A percentile compares a stretch with the other conserved stretches of the same genome.
Evolutionary conservation across 2,888 invertebrate genomes (phyloP).

Genomic region (Orchestes rusci): DNA sequence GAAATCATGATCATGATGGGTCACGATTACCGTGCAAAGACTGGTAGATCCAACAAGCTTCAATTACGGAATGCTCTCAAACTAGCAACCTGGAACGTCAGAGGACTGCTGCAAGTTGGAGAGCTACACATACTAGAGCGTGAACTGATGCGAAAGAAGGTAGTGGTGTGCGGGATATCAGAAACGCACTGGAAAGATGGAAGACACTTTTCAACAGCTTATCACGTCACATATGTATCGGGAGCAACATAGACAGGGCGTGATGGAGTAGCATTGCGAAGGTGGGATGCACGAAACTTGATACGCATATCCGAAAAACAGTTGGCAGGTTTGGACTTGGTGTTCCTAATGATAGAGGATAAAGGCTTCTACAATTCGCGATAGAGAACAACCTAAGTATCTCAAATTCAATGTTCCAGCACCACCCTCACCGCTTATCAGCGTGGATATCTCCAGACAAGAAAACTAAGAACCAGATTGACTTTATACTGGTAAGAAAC

Average conservation of each 20-base stretch:
- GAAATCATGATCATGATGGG: not conserved
- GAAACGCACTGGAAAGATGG: not conserved
- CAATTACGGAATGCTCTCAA: not conserved
- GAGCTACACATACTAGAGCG: not conserved
- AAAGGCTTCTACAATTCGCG: not conserved
- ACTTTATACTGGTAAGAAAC: not conserved
- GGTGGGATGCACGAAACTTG: no score
- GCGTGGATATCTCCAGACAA: not conserved
- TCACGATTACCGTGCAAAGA: no score
- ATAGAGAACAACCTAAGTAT: not conserved
- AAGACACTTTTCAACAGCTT: not conserved
- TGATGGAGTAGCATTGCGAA: not conserved
- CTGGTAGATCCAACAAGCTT: not conserved
- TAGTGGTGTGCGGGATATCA: not conserved
- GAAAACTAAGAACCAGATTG: not conserved
- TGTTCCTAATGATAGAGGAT: not conserved
- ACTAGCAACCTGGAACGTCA: slow-evolving; percentile 1
- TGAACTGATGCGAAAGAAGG: not conserved
- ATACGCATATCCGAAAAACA: no score
- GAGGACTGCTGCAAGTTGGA: slow-evolving; percentile 1
- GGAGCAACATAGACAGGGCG: not conserved
- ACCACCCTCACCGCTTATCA: not conserved
- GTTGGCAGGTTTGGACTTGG: no score
- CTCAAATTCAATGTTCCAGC: no score
- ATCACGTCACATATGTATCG: not conserved